phyloP scores from a whole-genome alignment of 2,888 invertebrate species.

The Fabriciana adippe region DNA sequence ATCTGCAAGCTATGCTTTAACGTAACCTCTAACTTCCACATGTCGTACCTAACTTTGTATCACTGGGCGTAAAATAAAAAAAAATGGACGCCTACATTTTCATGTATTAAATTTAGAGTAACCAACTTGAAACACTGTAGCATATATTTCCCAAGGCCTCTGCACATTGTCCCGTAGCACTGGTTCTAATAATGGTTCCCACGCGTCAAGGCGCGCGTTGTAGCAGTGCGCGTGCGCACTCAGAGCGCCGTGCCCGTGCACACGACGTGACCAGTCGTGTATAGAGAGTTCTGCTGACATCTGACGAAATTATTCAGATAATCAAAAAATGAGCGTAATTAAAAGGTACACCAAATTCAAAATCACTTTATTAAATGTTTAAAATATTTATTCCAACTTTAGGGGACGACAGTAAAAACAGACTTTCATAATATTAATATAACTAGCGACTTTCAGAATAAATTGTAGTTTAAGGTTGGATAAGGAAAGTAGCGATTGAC shows the following conservation, averaged over 20 bases:
- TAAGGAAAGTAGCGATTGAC: too few species aligned
- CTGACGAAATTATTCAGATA: constrained; percentile 44
- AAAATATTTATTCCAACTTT: not conserved
- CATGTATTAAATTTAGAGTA: not conserved
- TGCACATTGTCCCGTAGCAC: constrained; percentile 85
- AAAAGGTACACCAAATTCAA: not conserved
- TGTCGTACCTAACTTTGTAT: too few species aligned
- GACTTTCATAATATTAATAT: too few species aligned
- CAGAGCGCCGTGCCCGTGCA: constrained; percentile 71
- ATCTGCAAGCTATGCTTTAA: too few species aligned
- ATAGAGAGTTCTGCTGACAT: constrained; percentile 82
- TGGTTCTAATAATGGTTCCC: constrained; percentile 94
- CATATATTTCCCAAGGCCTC: constrained; percentile 87
- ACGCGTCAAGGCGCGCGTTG: constrained; percentile 86
- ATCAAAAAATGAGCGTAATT: not conserved
- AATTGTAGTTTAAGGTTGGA: too few species aligned
- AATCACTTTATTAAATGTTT: too few species aligned
- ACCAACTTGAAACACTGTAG: constrained; percentile 83
- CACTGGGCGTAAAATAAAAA: too few species aligned
- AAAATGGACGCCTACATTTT: too few species aligned
- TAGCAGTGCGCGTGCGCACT: constrained; percentile 81
- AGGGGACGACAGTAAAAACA: too few species aligned
- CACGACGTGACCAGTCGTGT: constrained; percentile 86
- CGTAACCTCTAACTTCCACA: too few species aligned
- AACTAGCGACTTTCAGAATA: too few species aligned